Evolutionary conservation across 2,888 invertebrate species (phyloP).

Genomic region (Pseudanteris insignis): DNA sequence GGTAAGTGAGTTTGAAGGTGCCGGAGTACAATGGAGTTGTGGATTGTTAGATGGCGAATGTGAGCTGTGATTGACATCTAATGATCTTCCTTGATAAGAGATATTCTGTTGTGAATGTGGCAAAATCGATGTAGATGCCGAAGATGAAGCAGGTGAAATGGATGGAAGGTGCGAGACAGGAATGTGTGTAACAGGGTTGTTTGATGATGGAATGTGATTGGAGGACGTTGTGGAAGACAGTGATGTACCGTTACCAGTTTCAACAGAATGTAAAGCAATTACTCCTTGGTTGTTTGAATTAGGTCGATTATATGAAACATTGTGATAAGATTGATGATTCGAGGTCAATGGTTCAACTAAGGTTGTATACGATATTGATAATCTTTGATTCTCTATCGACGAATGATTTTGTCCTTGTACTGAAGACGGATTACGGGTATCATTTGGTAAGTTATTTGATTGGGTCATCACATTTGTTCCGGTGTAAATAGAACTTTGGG

Average conservation of each 20-base stretch:
- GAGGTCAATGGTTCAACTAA: constrained; percentile 20
- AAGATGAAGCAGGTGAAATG: constrained; percentile 15
- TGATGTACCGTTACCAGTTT: constrained; percentile 48
- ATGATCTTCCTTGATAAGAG: constrained; percentile 13
- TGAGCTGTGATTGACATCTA: constrained; percentile 42
- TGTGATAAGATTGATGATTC: constrained; percentile 33
- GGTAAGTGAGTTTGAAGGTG: no score
- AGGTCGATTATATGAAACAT: constrained; percentile 28
- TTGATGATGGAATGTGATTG: constrained; percentile 61
- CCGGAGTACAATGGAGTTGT: constrained; percentile 23
- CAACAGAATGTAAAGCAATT: constrained; percentile 39
- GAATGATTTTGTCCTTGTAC: constrained; percentile 44
- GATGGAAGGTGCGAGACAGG: constrained; percentile 55
- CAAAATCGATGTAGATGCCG: constrained; percentile 15
- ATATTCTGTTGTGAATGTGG: constrained; percentile 48
- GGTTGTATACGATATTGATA: constrained; percentile 47
- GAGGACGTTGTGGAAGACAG: constrained; percentile 50
- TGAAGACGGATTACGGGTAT: constrained; percentile 39
- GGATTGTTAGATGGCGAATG: constrained; percentile 31
- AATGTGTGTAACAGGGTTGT: constrained; percentile 58
- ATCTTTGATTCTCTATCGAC: constrained; percentile 49
- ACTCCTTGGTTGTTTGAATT: constrained; percentile 32
- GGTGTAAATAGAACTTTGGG: constrained; percentile 55
- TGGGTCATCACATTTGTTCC: constrained; percentile 38
- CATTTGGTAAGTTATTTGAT: constrained; percentile 49